Evolutionary conservation across 2,113 vertebrate genomes (phyloP).

Genomic region (Cichladusa arquata): DNA sequence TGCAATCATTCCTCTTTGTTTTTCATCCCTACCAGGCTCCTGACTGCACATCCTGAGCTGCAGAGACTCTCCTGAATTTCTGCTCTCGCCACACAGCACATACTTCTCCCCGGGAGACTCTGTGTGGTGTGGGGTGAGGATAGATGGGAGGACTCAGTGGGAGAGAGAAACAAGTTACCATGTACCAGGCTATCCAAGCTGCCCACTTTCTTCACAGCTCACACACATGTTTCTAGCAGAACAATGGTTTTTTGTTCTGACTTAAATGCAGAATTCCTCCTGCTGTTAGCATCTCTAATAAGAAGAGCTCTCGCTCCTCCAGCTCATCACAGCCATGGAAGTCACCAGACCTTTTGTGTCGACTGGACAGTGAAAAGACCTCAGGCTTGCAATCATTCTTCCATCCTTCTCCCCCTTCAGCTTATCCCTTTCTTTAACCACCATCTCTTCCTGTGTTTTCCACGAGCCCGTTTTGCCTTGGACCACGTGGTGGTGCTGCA

Average conservation of each 20-base stretch:
- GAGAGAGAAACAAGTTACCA: neutral
- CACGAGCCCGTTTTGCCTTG: neutral
- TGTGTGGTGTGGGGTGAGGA: fast-evolving
- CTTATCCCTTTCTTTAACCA: neutral
- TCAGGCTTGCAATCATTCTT: neutral
- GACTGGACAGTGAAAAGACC: neutral
- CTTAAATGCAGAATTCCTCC: neutral
- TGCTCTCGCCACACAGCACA: fast-evolving
- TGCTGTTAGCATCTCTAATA: neutral
- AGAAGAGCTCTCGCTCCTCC: neutral
- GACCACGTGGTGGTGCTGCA: slow-evolving; percentile 54
- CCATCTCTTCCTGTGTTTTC: neutral
- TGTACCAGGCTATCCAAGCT: neutral
- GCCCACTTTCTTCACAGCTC: neutral
- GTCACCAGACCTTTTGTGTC: neutral
- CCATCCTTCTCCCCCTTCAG: neutral
- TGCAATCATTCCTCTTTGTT: neutral
- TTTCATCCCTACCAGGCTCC: neutral
- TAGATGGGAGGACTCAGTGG: neutral
- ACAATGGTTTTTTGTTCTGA: neutral
- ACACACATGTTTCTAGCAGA: neutral
- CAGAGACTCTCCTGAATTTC: neutral
- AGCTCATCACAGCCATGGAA: neutral
- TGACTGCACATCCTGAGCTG: neutral
- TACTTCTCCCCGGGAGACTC: neutral